These are phyloP conservation scores for Leucoraja ocellata DNA, from an alignment of 2,797 vertebrate species.

Conservation along the genomic window DNA sequence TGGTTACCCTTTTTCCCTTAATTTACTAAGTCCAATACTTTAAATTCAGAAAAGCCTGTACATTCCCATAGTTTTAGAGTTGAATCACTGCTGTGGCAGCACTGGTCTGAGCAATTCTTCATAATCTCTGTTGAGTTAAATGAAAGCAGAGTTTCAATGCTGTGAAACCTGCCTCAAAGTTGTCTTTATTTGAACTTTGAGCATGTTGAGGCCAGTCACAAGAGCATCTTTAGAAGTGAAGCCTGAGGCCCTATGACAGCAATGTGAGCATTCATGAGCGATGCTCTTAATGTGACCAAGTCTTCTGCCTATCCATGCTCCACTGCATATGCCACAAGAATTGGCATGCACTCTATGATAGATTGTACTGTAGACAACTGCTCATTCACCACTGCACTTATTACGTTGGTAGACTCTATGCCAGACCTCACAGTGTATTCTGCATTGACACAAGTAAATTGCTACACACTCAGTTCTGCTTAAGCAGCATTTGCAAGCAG, in stretches of 20 bases:
- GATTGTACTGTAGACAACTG: neutral
- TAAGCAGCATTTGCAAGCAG: neutral
- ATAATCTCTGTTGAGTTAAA: neutral
- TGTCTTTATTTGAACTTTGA: neutral
- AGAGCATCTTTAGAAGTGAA: neutral
- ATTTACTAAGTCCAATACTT: neutral
- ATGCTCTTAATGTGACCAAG: neutral
- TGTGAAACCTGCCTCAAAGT: neutral
- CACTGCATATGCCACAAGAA: neutral
- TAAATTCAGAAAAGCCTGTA: neutral
- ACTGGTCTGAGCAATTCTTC: no score
- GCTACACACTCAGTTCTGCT: neutral
- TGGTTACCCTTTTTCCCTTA: no score
- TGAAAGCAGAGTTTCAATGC: neutral
- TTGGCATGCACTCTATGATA: neutral
- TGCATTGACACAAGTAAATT: constrained; percentile 18
- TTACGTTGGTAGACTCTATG: neutral
- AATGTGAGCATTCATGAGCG: neutral
- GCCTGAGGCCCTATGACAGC: neutral
- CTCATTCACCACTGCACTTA: neutral
- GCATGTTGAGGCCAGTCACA: neutral
- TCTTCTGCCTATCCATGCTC: neutral
- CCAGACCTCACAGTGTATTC: neutral
- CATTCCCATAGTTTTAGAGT: neutral
- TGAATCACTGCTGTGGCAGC: neutral